Evolutionary conservation across 2,888 invertebrate genomes (phyloP).

Genomic region (Phrixothrix hirtus): DNA sequence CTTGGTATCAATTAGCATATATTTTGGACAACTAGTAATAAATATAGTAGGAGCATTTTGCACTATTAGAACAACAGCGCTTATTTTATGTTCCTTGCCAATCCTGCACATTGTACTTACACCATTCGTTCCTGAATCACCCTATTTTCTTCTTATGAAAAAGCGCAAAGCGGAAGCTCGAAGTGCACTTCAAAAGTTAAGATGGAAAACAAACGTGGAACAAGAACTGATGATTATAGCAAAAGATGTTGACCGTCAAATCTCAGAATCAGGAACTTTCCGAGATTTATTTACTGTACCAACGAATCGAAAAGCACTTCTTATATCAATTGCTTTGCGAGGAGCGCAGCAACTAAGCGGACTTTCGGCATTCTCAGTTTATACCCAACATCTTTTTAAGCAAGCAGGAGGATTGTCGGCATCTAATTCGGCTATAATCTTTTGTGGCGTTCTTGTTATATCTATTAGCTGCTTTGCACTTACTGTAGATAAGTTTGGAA

Average conservation of each 20-base stretch:
- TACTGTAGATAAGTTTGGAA: constrained; percentile 43
- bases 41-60: constrained; percentile 64
- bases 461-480: constrained; percentile 34
- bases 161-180: constrained; percentile 39
- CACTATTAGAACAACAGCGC: constrained; percentile 59
- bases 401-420: constrained; percentile 46
- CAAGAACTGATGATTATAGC: constrained; percentile 40
- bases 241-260: constrained; percentile 43
- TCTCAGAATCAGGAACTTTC: constrained; percentile 43
- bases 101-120: constrained; percentile 61
- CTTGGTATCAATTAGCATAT: constrained; percentile 35
- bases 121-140: constrained; percentile 65
- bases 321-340: constrained; percentile 37
- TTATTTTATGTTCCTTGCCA: constrained; percentile 62
- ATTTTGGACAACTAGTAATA: constrained; percentile 40
- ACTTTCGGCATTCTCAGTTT: constrained; percentile 41
- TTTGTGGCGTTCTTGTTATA: constrained; percentile 31
- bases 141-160: constrained; percentile 44
- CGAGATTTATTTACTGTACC: constrained; percentile 42
- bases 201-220: constrained; percentile 41
- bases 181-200: constrained; percentile 38
- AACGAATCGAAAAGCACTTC: constrained; percentile 43
- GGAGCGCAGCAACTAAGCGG: constrained; percentile 45
- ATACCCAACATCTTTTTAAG: constrained; percentile 46
- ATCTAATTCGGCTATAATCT: constrained; percentile 44